Evolutionary conservation across 2,797 vertebrate species (phyloP).

Genomic region (Ctenochaetus hawaiiensis): DNA sequence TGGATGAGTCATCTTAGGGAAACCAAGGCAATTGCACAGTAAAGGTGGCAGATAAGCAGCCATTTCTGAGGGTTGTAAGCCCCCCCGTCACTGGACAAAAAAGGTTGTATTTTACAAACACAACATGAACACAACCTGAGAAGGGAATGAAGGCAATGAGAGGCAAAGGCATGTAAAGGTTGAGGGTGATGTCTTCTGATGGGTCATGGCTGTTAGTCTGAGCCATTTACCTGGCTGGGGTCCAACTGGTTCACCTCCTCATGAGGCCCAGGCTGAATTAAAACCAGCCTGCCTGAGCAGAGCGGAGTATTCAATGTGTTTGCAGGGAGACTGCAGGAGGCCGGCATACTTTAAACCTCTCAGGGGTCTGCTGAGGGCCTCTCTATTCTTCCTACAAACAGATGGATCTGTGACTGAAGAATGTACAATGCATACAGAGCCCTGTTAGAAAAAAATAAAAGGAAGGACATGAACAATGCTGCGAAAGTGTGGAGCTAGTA

Average conservation of each 20-base stretch:
- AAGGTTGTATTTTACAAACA: conserved; percentile 43
- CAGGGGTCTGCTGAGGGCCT: conserved; percentile 72
- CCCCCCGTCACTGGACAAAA: conserved; percentile 24
- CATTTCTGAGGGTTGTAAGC: conserved; percentile 28
- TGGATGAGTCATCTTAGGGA: conserved; percentile 64
- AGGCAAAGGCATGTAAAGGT: conserved; percentile 26
- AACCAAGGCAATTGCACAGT: conserved; percentile 53
- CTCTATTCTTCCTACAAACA: conserved; percentile 72
- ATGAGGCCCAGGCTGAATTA: conserved; percentile 75
- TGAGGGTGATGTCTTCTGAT: conserved; percentile 54
- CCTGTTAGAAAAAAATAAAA: conserved; percentile 37
- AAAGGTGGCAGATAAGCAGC: conserved; percentile 60
- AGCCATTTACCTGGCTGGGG: conserved; percentile 64
- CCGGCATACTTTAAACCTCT: conserved; percentile 77
- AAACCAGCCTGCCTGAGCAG: conserved; percentile 65
- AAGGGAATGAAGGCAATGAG: conserved; percentile 3
- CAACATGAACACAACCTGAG: conserved; percentile 2
- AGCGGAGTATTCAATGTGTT: conserved; percentile 63
- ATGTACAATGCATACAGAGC: conserved; percentile 55
- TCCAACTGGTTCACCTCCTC: conserved; percentile 70
- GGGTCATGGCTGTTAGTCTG: conserved; percentile 51
- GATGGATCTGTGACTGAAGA: conserved; percentile 66
- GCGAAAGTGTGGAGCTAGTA: neutral
- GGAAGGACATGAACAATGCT: neutral
- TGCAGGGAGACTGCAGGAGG: conserved; percentile 75